Conservation (phyloP, 1,140 invertebrate genomes). For the Cherax destructor region DNA sequence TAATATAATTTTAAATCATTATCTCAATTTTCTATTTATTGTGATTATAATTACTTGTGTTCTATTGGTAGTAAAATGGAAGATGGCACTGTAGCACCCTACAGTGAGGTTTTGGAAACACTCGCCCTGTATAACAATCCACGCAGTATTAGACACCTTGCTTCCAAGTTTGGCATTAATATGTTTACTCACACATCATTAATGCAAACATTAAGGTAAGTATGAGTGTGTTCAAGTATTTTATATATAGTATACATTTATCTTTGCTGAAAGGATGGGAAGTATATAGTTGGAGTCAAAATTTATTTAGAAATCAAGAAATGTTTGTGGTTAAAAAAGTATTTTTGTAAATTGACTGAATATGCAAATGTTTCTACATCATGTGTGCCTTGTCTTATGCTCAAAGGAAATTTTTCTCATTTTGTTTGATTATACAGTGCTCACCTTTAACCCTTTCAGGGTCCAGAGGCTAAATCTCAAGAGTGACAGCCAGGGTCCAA, state of each 20-base stretch:
- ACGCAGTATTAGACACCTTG: constrained; percentile 88
- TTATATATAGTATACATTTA: constrained; percentile 78
- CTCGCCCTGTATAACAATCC: constrained; percentile 93
- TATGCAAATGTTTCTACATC: too few relatives aligned
- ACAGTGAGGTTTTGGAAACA: constrained; percentile 89
- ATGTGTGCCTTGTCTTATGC: too few relatives aligned
- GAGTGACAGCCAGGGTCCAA: too few relatives aligned
- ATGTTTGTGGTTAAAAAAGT: too few relatives aligned
- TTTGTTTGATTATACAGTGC: too few relatives aligned
- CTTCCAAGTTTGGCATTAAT: constrained; percentile 82
- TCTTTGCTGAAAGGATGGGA: neutral
- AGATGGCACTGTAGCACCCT: constrained; percentile 74
- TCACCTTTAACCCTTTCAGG: too few relatives aligned
- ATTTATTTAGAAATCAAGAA: too few relatives aligned
- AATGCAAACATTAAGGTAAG: constrained; percentile 77
- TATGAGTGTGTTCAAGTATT: neutral
- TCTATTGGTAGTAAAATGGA: constrained; percentile 21
- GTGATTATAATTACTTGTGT: neutral
- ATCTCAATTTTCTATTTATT: neutral
- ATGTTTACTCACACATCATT: constrained; percentile 83
- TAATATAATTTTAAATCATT: neutral
- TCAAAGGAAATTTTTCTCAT: too few relatives aligned
- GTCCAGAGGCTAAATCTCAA: too few relatives aligned
- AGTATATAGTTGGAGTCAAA: too few relatives aligned
- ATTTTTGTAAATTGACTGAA: too few relatives aligned